Evolutionary conservation across 2,113 vertebrate species (phyloP), one percentile per base, ranked within the genome.

Genomic region (Heterotis niloticus): DNA sequence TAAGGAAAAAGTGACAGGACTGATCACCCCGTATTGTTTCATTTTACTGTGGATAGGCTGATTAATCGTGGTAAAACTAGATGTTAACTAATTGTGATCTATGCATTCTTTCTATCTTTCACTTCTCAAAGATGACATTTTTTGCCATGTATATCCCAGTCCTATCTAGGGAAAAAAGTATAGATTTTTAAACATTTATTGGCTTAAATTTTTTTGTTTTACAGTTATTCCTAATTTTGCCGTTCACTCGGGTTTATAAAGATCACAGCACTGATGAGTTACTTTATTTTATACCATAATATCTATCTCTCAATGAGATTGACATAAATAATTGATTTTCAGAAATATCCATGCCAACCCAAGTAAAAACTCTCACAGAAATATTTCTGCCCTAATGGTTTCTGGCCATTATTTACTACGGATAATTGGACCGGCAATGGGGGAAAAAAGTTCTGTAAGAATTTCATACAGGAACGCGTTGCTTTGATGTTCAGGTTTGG

Each of bases 141-240:
- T 87, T 83, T 84, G 89, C 91, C 90, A 88, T 89, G 88, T 91
- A 83, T 87, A 87, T 92, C 84, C 83, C 84, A 84, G 85, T 87
- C 81, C 87, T 84, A 90, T 87, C 20, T 26, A 73, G 51, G 44
- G 64, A 90, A 91, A 92, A 91, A 93, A 89, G 91, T 86, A 85
- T 85, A 87, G 91, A 93, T 92, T 91, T 93, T 94, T 92, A 51
- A 91, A 92, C 92, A 92, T 94, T 94, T 94, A 94, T 94, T 93
- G 87, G 91, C 89, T 93, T 94, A 44, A 92, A 88, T 69, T 91
- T 90, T 75, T 56, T 72, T 79, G 70, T 65, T 60, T 77, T 69
- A 23, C 72, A 70, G 67, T 91, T 90, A 73, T 91, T 88, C 87
- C 85, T 24, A 90, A 44, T 93, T 89, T 34, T 87, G 74, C 84